These are phyloP conservation scores for Anolis apletophallus DNA, from an alignment of 2,797 vertebrate species.

Conservation along the genomic window DNA sequence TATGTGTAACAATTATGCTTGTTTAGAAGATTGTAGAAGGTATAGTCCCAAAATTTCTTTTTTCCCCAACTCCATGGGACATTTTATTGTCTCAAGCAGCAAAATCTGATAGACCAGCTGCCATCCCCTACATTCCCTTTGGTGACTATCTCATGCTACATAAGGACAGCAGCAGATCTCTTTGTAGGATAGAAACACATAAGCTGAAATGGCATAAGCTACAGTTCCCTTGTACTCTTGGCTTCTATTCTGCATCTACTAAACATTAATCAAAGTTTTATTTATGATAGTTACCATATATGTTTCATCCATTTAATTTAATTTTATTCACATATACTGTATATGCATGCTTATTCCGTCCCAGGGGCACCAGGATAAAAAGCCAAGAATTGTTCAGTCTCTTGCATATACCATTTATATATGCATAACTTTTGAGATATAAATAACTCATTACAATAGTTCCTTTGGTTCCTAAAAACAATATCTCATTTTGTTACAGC, in stretches of 20 bases:
- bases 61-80: no score
- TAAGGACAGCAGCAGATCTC: neutral
- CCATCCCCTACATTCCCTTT: neutral
- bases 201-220: neutral
- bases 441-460: slow-evolving; percentile 6
- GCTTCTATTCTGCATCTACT: neutral
- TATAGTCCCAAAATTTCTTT: no score
- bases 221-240: neutral
- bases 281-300: neutral
- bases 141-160: neutral
- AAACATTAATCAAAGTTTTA: neutral
- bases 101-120: neutral
- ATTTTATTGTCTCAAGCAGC: neutral
- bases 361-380: neutral
- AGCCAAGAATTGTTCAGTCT: neutral
- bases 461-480: neutral
- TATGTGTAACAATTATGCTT: no score
- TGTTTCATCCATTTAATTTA: neutral
- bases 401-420: slow-evolving; percentile 7
- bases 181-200: neutral
- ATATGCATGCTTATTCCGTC: neutral
- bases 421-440: neutral
- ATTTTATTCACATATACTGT: neutral
- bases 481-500: neutral
- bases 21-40: no score